Base-by-base conservation (phyloP, 2,113 vertebrate genomes). In the Anarhynchus alexandrinus region DNA sequence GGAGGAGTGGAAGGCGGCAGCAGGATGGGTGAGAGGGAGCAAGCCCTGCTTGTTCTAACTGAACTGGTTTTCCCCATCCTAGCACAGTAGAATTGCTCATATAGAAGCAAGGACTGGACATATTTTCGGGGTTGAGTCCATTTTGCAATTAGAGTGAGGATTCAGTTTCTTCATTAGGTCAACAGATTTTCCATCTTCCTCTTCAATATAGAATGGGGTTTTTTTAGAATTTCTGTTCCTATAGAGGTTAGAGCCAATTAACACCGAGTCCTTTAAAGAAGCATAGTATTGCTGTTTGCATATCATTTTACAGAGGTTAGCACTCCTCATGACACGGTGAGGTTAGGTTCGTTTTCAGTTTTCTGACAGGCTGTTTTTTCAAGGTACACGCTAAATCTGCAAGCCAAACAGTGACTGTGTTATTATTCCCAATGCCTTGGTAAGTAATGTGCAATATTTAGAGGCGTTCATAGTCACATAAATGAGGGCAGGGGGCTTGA, bases 61-160 rank as follows among this genome's bases (percentile, higher is more conserved):
- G 32, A 72, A 61, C 6, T 29, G 17, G 5, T 49, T 66, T 66
- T 29, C 52, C 47, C 23, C 18, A 49, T 22, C 14, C 26, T 45
- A 54, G 14, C 40, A 40, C 12, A 15, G 8, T 19, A 38, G 16
- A 73, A 84, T 25, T 34, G 4, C 11, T 49, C 21, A 8, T 57
- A 12, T 12, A 57, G 62, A 88, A 49, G 16, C 9, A 77, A 43
- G 5, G 25, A 3, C 20, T 34, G 36, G 26, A 57, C 2, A 1
- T 42, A 51, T 43, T 43, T 8, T 36, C 0, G 0, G 32, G 11
- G 11, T 29, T 57, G 7, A 61, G 6, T 52, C 55, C 1, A 27
- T 73, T 82, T 77, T 82, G 18, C 23, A 23, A 20, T 86, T 58
- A 52, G 19, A 62, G 12, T 0, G 2, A 71, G 8, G 23, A 47